These are phyloP conservation scores for Miichthys miiuy DNA, from an alignment of 2,797 vertebrate genomes.

Conservation along the genomic window DNA sequence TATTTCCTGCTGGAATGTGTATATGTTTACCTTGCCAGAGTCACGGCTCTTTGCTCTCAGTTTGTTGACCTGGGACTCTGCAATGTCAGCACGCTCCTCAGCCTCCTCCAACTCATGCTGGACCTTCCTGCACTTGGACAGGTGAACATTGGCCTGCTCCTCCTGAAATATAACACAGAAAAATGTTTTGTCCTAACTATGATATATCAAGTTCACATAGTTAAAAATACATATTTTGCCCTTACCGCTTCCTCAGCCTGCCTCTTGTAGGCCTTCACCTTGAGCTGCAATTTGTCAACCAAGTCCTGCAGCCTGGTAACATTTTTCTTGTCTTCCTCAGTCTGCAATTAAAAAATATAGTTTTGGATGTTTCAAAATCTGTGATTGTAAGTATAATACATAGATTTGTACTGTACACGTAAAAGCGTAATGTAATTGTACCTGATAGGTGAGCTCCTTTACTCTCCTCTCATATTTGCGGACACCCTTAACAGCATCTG, in stretches of 20 bases:
- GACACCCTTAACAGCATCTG: no score
- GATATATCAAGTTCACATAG: no score
- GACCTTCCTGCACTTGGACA: constrained; percentile 86
- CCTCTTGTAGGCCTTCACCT: constrained; percentile 91
- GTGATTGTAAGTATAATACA: background rate
- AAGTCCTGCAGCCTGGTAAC: constrained; percentile 88
- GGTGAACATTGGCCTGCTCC: constrained; percentile 75
- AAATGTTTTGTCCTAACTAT: background rate
- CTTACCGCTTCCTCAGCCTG: constrained; percentile 91
- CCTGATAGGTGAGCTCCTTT: constrained; percentile 90
- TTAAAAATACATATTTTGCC: background rate
- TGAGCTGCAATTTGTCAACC: constrained; percentile 90
- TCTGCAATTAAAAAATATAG: constrained; percentile 33
- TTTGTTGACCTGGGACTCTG: constrained; percentile 57
- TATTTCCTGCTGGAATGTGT: background rate
- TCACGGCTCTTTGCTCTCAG: constrained; percentile 54
- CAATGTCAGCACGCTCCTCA: constrained; percentile 51
- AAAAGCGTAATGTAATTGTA: constrained; percentile 26
- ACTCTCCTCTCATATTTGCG: constrained; percentile 78
- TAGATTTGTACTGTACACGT: background rate
- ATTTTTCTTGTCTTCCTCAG: constrained; percentile 91
- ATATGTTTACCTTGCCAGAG: constrained; percentile 55
- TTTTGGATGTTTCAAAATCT: background rate
- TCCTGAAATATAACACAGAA: constrained; percentile 34
- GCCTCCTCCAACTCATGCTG: constrained; percentile 81